A percentile compares a stretch with the other conserved stretches of the same genome.
Evolutionary conservation across 30 jellyfish, hydroid and myxozoan species (phyloP).

Genomic region (Mastigias papua): DNA sequence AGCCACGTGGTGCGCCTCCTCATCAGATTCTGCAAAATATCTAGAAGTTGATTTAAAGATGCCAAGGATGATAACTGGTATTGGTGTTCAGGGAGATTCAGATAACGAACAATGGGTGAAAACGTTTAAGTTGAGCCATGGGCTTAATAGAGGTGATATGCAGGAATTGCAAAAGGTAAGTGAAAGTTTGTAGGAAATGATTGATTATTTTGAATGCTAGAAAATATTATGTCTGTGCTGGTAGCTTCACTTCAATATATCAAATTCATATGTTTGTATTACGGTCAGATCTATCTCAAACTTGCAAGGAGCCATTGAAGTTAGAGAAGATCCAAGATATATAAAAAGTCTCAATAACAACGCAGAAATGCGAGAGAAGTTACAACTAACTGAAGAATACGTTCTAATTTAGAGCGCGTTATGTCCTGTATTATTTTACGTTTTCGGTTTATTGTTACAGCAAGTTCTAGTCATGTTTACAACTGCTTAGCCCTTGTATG

Average conservation of each 20-base stretch:
- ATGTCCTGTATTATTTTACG: too few relatives aligned
- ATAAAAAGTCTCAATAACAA: too few relatives aligned
- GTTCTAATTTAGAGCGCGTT: too few relatives aligned
- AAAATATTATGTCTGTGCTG: not conserved
- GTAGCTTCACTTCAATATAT: not conserved
- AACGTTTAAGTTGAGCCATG: constrained; percentile 30
- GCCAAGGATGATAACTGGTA: constrained; percentile 44
- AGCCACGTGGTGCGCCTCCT: constrained; percentile 54
- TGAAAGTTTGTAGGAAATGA: not conserved
- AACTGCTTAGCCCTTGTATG: too few relatives aligned
- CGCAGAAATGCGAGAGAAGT: too few relatives aligned
- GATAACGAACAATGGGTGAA: constrained; percentile 52
- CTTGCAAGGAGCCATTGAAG: too few relatives aligned
- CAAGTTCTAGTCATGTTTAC: too few relatives aligned
- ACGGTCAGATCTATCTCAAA: too few relatives aligned
- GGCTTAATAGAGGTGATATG: not conserved
- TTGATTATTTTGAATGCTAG: not conserved
- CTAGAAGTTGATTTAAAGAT: constrained; percentile 13
- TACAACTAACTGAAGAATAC: too few relatives aligned
- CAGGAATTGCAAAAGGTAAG: constrained; percentile 23
- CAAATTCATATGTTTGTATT: not conserved
- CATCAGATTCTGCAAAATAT: constrained; percentile 27
- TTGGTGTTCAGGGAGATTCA: constrained; percentile 73
- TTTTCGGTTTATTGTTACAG: too few relatives aligned
- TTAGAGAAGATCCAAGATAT: too few relatives aligned